A percentile compares a stretch with the other conserved stretches of the same genome.
Evolutionary conservation across 1,140 invertebrate genomes (phyloP).

Genomic region (Leucophenga varia): DNA sequence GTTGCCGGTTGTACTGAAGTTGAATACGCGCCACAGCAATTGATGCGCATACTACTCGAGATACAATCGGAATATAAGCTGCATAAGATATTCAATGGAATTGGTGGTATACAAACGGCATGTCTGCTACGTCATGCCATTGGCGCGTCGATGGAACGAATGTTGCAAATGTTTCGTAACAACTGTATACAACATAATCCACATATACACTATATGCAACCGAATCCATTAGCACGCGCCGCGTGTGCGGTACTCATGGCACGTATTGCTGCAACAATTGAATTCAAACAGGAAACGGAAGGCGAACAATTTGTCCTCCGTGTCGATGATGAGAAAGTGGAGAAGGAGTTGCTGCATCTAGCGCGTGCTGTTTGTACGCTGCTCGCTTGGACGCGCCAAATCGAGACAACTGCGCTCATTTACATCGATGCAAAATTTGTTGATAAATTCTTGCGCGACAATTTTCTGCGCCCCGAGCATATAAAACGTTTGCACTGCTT

Average conservation of each 20-base stretch:
- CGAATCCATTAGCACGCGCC: constrained; percentile 44
- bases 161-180: constrained; percentile 42
- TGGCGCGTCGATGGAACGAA: constrained; percentile 32
- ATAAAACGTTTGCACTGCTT: constrained; percentile 25
- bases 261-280: constrained; percentile 15
- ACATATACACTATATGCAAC: constrained; percentile 54
- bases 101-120: constrained; percentile 35
- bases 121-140: constrained; percentile 37
- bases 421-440: constrained; percentile 48
- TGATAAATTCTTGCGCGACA: constrained; percentile 47
- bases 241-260: constrained; percentile 35
- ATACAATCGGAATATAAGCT: constrained; percentile 52
- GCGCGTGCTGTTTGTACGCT: constrained; percentile 33
- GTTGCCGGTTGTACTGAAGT: no score
- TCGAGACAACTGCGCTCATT: constrained; percentile 42
- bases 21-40: constrained; percentile 39
- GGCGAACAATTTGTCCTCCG: background rate
- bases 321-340: background rate
- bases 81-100: constrained; percentile 32
- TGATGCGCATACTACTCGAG: constrained; percentile 42
- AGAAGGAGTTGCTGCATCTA: constrained; percentile 18
- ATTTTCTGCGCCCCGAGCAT: constrained; percentile 42
- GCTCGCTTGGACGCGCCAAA: constrained; percentile 25
- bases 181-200: constrained; percentile 54
- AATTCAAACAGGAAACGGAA: no score